These are phyloP conservation scores for Cremastobaeus sp. DNA, from an alignment of 2,888 invertebrate species.

Conservation along the genomic window DNA sequence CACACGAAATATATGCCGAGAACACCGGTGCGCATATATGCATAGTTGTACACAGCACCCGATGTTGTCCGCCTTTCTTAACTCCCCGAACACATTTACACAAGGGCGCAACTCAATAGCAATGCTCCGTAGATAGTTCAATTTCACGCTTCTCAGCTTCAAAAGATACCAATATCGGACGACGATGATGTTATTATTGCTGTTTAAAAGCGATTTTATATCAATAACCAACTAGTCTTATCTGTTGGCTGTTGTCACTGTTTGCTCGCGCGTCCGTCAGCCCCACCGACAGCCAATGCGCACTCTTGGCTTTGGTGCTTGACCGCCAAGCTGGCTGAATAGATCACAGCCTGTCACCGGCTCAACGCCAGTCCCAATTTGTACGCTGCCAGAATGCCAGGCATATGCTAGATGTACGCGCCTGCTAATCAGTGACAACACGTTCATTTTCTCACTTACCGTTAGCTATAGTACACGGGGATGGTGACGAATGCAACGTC, in stretches of 20 bases:
- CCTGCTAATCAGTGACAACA: conserved; percentile 13
- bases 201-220: conserved; percentile 44
- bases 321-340: too few relatives aligned
- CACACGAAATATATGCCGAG: conserved; percentile 12
- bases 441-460: background rate
- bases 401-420: too few relatives aligned
- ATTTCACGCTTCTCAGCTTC: conserved; percentile 74
- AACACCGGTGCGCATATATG: conserved; percentile 40
- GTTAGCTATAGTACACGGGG: conserved; percentile 6
- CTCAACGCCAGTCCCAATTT: background rate
- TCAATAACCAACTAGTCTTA: conserved; percentile 27
- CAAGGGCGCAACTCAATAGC: conserved; percentile 73
- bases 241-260: conserved; percentile 25
- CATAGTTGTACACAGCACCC: conserved; percentile 54
- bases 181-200: conserved; percentile 61
- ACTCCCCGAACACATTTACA: conserved; percentile 60
- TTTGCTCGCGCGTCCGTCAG: background rate
- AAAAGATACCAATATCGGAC: conserved; percentile 62
- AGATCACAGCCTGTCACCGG: too few relatives aligned
- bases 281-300: background rate
- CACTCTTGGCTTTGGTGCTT: background rate
- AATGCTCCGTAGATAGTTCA: conserved; percentile 73
- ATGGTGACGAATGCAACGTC: conserved; percentile 37
- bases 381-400: too few relatives aligned
- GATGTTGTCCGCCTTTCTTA: conserved; percentile 60